phyloP scores from a whole-genome alignment of 2,113 vertebrate genomes.

The Motacilla alba region DNA sequence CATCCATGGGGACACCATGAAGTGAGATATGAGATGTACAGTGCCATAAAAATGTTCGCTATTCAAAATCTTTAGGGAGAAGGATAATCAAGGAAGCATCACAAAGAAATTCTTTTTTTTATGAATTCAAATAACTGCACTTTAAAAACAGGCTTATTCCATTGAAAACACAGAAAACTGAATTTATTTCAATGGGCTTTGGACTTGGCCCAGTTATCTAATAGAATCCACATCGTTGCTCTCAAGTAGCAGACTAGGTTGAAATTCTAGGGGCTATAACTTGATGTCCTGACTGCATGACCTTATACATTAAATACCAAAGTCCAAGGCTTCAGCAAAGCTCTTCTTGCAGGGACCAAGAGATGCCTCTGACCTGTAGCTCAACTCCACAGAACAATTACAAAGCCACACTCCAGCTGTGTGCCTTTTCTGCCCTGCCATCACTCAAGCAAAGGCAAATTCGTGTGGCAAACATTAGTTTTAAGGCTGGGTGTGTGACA shows the following conservation, averaged over 20 bases:
- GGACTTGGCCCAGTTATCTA: neutral
- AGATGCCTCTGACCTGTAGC: neutral
- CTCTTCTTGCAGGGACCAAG: neutral
- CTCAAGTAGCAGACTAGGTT: neutral
- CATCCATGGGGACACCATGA: neutral
- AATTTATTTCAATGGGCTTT: neutral
- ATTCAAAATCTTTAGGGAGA: neutral
- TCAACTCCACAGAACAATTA: neutral
- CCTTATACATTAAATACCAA: neutral
- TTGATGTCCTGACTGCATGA: neutral
- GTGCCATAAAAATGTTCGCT: neutral
- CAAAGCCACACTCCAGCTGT: neutral
- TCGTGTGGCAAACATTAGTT: neutral
- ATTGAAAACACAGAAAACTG: slow-evolving; percentile 3
- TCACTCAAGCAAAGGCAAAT: neutral
- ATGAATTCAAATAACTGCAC: neutral
- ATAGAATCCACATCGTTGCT: slow-evolving; percentile 4
- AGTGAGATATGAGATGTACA: neutral
- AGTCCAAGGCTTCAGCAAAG: neutral
- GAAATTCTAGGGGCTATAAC: neutral
- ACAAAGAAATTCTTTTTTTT: neutral
- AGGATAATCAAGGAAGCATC: neutral
- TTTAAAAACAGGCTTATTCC: slow-evolving; percentile 9
- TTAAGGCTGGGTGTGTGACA: neutral
- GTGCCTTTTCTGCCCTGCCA: neutral